Percentiles rank a stretch among this genome's conserved stretches.
These are phyloP conservation scores for Centropus unirufus DNA, from an alignment of 2,113 vertebrate species.

Conservation along the genomic window DNA sequence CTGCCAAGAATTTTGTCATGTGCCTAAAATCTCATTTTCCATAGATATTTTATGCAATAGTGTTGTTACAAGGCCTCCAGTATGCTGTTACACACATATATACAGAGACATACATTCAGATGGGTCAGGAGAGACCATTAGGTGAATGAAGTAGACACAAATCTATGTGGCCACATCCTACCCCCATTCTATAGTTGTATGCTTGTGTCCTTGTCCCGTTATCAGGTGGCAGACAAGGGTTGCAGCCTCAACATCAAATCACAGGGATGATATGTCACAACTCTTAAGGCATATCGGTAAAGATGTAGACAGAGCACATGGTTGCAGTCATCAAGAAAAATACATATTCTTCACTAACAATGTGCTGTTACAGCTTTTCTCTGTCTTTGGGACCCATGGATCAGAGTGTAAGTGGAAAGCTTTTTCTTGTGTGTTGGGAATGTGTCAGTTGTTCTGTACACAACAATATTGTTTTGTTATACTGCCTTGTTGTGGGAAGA, in stretches of 20 bases:
- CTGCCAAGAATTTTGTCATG: not conserved
- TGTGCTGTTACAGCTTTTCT: not conserved
- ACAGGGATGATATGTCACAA: not conserved
- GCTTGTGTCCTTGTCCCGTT: not conserved
- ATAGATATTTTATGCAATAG: not conserved
- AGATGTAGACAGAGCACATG: not conserved
- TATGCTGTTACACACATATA: not conserved
- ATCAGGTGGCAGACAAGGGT: not conserved
- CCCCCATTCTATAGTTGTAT: not conserved
- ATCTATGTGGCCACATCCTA: not conserved
- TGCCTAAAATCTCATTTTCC: not conserved
- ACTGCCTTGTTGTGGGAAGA: not conserved
- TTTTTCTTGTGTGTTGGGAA: not conserved
- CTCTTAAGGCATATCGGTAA: not conserved
- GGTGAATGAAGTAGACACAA: not conserved
- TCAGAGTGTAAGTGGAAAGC: not conserved
- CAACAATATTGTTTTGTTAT: not conserved
- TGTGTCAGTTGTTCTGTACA: not conserved
- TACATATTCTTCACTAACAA: not conserved
- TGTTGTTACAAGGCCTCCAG: not conserved
- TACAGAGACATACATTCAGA: not conserved
- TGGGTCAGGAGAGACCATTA: not conserved
- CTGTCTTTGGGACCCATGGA: not conserved
- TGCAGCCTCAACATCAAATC: not conserved
- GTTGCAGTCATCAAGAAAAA: not conserved